These are phyloP conservation scores for Sebastes alutus DNA, from an alignment of 2,797 vertebrate species.

Conservation along the genomic window DNA sequence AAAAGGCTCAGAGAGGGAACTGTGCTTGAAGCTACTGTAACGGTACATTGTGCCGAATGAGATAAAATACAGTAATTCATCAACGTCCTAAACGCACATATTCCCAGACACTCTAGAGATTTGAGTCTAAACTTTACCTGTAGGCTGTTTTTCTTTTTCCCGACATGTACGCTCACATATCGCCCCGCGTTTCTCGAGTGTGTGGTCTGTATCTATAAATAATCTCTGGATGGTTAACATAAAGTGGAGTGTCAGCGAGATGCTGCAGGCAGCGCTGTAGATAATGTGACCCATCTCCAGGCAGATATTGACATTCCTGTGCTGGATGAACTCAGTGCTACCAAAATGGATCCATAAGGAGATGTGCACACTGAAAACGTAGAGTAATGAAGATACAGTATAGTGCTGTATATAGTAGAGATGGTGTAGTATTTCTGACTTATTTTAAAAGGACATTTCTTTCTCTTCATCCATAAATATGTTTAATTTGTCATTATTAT, in stretches of 20 bases:
- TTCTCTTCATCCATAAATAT: neutral
- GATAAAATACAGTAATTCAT: conserved; percentile 29
- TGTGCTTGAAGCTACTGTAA: neutral
- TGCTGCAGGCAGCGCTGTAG: conserved; percentile 55
- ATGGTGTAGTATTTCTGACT: neutral
- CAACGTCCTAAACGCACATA: conserved; percentile 18
- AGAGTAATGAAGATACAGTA: neutral
- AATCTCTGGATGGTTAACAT: conserved; percentile 55
- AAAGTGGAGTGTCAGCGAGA: conserved; percentile 60
- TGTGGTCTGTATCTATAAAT: conserved; percentile 67
- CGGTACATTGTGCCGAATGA: neutral
- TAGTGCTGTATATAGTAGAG: neutral
- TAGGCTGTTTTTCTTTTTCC: conserved; percentile 45
- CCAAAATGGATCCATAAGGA: conserved; percentile 39
- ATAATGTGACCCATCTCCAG: conserved; percentile 60
- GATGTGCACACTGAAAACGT: conserved; percentile 1
- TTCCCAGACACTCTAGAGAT: conserved; percentile 59
- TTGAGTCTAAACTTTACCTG: conserved; percentile 44
- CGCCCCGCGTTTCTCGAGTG: conserved; percentile 27
- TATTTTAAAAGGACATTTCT: neutral
- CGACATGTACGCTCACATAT: conserved; percentile 43
- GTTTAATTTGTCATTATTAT: neutral
- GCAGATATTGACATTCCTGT: conserved; percentile 65
- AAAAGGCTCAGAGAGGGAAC: neutral
- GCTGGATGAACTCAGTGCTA: conserved; percentile 46